Evolutionary conservation across 2,888 invertebrate species (phyloP).

Genomic region (Lucinisca nassula): DNA sequence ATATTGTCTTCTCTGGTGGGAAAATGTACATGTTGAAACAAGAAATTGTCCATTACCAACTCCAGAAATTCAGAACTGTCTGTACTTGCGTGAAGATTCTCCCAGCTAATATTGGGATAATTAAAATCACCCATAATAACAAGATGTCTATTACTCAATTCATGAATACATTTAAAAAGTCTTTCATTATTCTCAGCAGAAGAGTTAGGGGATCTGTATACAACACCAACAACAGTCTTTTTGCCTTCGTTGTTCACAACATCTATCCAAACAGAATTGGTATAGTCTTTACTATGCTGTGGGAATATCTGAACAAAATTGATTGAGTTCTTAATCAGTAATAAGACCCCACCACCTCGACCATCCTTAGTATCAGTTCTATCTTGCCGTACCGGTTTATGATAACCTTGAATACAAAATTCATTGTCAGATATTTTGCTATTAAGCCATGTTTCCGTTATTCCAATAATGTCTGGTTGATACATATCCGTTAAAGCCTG

Average conservation of each 20-base stretch:
- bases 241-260: neutral
- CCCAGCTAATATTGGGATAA: neutral
- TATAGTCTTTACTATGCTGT: neutral
- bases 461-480: neutral
- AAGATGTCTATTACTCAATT: constrained; percentile 2
- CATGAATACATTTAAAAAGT: constrained; percentile 10
- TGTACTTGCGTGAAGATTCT: neutral
- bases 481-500: neutral
- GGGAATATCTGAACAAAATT: neutral
- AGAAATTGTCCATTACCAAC: neutral
- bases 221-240: constrained; percentile 16
- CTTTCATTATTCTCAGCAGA: neutral
- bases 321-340: neutral
- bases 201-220: constrained; percentile 16
- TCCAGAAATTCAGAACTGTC: neutral
- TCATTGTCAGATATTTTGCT: constrained; percentile 11
- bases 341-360: constrained; percentile 17
- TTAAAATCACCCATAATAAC: neutral
- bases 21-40: constrained; percentile 1
- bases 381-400: constrained; percentile 9
- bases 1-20: neutral
- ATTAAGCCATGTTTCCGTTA: constrained; percentile 20
- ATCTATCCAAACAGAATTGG: constrained; percentile 3
- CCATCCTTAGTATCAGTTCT: constrained; percentile 19
- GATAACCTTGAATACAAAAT: neutral